Evolutionary conservation across 92 coral and sea anemone species (phyloP).

Genomic region (Galaxea fascicularis): DNA sequence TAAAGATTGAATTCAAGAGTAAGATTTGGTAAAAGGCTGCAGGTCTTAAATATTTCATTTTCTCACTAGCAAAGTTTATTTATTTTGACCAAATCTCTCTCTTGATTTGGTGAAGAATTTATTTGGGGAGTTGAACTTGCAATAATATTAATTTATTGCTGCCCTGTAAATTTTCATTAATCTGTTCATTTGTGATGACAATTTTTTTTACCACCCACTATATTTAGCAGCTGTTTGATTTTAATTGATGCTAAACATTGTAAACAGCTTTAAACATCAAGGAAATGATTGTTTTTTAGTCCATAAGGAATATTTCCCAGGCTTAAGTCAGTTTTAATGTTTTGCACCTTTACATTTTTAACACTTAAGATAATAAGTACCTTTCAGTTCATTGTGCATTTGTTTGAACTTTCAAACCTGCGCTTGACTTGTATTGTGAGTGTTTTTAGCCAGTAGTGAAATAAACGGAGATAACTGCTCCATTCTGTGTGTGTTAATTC

Average conservation of each 20-base stretch:
- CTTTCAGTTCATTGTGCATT: not conserved
- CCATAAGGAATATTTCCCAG: not conserved
- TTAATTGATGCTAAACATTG: not conserved
- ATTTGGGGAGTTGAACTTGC: conserved; percentile 20
- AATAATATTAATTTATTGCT: conserved; percentile 1
- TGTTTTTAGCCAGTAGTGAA: conserved; percentile 46
- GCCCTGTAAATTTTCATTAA: conserved; percentile 46
- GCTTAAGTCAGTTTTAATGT: conserved; percentile 5
- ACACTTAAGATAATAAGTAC: not conserved
- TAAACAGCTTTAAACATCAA: not conserved
- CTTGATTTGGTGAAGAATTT: conserved; percentile 30
- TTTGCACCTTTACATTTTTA: not conserved
- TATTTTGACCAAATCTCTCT: not conserved
- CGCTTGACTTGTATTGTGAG: conserved; percentile 9
- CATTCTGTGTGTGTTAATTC: conserved; percentile 29
- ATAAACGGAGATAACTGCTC: conserved; percentile 49
- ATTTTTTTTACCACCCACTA: conserved; percentile 17
- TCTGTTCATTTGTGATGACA: conserved; percentile 2
- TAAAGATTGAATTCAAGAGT: not conserved
- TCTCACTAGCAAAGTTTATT: conserved; percentile 16
- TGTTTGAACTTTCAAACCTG: conserved; percentile 13
- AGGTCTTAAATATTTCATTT: conserved; percentile 14
- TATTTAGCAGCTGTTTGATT: not conserved
- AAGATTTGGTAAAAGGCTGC: conserved; percentile 4
- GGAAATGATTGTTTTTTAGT: not conserved